These are phyloP conservation scores for Thinocorus orbignyianus DNA, from an alignment of 2,113 vertebrate genomes.

Conservation along the genomic window DNA sequence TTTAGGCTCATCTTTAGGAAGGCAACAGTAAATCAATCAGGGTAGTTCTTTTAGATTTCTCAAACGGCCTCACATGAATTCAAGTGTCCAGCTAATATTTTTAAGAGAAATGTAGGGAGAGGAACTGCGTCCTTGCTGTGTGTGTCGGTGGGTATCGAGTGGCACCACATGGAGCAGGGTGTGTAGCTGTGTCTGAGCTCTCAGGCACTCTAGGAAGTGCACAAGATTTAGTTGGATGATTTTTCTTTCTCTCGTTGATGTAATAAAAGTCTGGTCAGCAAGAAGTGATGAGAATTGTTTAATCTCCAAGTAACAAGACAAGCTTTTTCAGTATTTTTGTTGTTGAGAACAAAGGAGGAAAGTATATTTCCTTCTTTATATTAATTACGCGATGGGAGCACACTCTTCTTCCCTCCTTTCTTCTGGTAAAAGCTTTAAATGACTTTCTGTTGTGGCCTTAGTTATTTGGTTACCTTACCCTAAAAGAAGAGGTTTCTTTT, in stretches of 20 bases:
- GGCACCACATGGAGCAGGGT: not conserved
- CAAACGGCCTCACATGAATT: not conserved
- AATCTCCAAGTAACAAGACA: not conserved
- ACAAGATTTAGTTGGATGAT: not conserved
- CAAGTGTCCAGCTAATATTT: not conserved
- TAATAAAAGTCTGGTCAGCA: not conserved
- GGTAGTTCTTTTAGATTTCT: not conserved
- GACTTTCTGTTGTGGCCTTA: not conserved
- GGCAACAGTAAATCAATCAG: not conserved
- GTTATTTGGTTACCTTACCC: not conserved
- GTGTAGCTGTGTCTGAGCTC: not conserved
- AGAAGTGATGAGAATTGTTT: not conserved
- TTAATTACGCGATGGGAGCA: not conserved
- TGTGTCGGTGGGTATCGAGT: not conserved
- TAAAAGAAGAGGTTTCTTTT: not conserved
- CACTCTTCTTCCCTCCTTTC: not conserved
- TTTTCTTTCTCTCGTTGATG: not conserved
- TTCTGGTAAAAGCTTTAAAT: not conserved
- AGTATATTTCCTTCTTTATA: not conserved
- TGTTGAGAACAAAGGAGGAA: not conserved
- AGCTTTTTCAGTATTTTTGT: not conserved
- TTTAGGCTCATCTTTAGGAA: not conserved
- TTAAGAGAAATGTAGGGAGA: not conserved
- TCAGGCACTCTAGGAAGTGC: not conserved
- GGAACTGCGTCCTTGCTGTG: not conserved